Conservation (phyloP, 2,888 invertebrate genomes). For the Omphaloscelis lunosa region DNA sequence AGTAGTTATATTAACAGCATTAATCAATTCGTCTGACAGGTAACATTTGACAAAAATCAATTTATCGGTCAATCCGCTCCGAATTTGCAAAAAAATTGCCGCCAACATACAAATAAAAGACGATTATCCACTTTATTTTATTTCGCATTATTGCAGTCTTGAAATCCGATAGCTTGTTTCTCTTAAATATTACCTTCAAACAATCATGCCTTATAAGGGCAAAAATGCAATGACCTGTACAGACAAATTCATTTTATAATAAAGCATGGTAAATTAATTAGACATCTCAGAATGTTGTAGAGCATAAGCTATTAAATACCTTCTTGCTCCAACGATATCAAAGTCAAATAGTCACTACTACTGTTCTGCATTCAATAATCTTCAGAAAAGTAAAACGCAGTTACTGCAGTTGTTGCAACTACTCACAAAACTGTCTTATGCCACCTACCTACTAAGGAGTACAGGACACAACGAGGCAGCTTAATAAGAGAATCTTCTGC, state of each 20-base stretch:
- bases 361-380: background rate
- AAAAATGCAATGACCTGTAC: background rate
- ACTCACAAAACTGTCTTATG: background rate
- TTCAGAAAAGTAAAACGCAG: background rate
- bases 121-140: slow-evolving; percentile 28
- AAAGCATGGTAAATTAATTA: too few relatives aligned
- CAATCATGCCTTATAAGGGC: background rate
- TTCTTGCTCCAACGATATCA: too few relatives aligned
- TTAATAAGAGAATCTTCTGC: too few relatives aligned
- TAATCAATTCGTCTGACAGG: slow-evolving; percentile 39
- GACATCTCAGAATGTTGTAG: too few relatives aligned
- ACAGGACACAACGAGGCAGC: too few relatives aligned
- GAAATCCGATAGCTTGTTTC: slow-evolving; percentile 15
- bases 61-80: slow-evolving; percentile 49
- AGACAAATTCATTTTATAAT: background rate
- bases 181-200: slow-evolving; percentile 19
- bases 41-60: slow-evolving; percentile 32
- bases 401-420: background rate
- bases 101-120: slow-evolving; percentile 42
- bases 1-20: slow-evolving; percentile 19
- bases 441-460: too few relatives aligned
- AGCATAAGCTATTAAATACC: too few relatives aligned
- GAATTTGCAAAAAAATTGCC: slow-evolving; percentile 50
- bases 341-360: too few relatives aligned
- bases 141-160: slow-evolving; percentile 23